Evolutionary conservation across 2,888 invertebrate genomes (phyloP), one percentile per base, ranked within the genome.

Genomic region (Nymphalis urticae): DNA sequence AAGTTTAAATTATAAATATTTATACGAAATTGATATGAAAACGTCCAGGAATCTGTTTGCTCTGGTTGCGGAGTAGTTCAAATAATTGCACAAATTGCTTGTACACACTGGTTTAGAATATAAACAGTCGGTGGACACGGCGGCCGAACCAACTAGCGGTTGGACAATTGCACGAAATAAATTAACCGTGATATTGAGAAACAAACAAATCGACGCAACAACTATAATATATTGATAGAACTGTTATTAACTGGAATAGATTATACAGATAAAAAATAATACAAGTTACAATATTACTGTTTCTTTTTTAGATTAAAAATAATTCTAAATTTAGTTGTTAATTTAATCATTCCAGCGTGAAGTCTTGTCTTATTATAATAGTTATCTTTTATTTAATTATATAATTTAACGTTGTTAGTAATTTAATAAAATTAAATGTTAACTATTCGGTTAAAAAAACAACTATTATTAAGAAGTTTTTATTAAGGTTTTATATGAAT

Each of bases 61-160:
- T 64, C 59, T 60, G n/a, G 62, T 62, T 69, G 71, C 72, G 76
- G 79, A 56, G 21, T 79, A 77, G 75, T 69, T 76, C 81, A 82
- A 84, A 87, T 86, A 85, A 85, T 82, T 81, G 82, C 75, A 73
- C 83, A 83, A 85, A 87, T 85, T 82, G 82, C 78, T 80, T 81
- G 80, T 80, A 80, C 77, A 81, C 79, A 83, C 80, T 76, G 76
- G 80, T 80, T 78, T 76, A 77, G 79, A 77, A 79, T 74, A 77
- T 76, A 77, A 79, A 75, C 76, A 77, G 65, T 62, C 62, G 62
- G 62, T 65, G 71, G 75, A 72, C 61, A 56, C 69, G 64, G 70
- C 67, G 73, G 72, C 67, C 69, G 64, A 62, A 54, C 36, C 71
- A 62, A 42, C 66, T 53, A 51, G 66, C 63, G 71, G 68, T 62